Evolutionary conservation across 2,113 vertebrate genomes (phyloP).

Genomic region (Syrrhaptes paradoxus): DNA sequence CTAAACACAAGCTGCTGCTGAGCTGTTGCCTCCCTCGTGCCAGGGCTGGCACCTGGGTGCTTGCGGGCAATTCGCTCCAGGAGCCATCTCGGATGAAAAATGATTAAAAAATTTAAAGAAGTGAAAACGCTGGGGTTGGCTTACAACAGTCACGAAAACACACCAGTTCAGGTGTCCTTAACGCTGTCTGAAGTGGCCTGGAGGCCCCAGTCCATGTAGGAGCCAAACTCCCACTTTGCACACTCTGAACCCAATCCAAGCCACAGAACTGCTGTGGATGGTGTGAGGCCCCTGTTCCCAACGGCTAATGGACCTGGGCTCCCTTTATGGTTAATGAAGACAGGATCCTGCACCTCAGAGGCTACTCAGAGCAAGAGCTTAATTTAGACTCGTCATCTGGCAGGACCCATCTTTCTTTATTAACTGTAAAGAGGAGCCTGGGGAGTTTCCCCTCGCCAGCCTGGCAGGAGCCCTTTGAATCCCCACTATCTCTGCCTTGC

Average conservation of each 20-base stretch:
- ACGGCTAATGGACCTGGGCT: not conserved
- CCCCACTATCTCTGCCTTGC: not conserved
- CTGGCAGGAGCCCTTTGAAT: not conserved
- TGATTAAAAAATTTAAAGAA: not conserved
- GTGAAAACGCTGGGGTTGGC: not conserved
- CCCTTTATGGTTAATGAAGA: not conserved
- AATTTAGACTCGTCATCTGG: not conserved
- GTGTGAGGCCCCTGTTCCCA: not conserved
- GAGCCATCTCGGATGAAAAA: not conserved
- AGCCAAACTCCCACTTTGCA: not conserved
- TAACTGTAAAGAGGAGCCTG: not conserved
- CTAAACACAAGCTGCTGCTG: not conserved
- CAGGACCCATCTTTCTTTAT: not conserved
- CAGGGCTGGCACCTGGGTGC: not conserved
- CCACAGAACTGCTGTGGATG: not conserved
- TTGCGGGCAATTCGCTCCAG: not conserved
- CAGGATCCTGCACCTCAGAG: not conserved
- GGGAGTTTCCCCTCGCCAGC: not conserved
- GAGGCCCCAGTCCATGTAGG: rapidly evolving
- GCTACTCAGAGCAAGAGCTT: not conserved
- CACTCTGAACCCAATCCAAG: not conserved
- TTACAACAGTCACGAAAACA: not conserved
- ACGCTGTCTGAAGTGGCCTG: not conserved
- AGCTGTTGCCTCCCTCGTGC: not conserved
- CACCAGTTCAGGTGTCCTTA: not conserved